Conservation (phyloP, 2,113 vertebrate genomes). For the Austrofundulus limnaeus region DNA sequence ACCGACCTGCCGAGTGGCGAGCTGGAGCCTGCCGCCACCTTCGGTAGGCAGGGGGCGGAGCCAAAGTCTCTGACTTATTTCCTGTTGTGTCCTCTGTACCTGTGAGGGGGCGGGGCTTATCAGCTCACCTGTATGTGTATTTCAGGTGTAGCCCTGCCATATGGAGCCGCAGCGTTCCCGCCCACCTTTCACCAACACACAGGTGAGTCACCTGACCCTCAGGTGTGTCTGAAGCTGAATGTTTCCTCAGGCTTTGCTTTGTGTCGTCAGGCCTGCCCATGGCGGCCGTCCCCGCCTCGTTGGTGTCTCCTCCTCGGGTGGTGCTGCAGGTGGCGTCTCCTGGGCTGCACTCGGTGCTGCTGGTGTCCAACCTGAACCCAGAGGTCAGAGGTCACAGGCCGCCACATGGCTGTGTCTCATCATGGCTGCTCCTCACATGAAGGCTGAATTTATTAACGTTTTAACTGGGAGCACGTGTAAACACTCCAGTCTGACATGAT, state of each 20-base stretch:
- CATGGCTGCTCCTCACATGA: too few species aligned
- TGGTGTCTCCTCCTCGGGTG: conserved; percentile 49
- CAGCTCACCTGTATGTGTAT: conserved; percentile 22
- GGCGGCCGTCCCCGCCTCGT: conserved; percentile 34
- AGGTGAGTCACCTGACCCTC: conserved; percentile 34
- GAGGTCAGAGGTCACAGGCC: conserved; percentile 54
- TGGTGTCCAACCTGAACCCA: conserved; percentile 64
- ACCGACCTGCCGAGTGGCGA: conserved; percentile 53
- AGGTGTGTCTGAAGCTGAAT: neutral
- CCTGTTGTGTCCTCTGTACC: neutral
- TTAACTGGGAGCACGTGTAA: too few species aligned
- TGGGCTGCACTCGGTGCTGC: conserved; percentile 53
- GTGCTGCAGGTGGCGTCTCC: conserved; percentile 52
- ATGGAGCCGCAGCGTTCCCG: conserved; percentile 52
- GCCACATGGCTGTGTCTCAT: too few species aligned
- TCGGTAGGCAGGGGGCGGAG: conserved; percentile 24
- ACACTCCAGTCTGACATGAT: too few species aligned
- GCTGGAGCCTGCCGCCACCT: conserved; percentile 46
- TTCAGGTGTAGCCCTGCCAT: conserved; percentile 54
- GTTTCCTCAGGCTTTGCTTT: neutral
- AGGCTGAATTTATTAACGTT: too few species aligned
- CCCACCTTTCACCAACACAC: conserved; percentile 58
- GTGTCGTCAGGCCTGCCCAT: conserved; percentile 41
- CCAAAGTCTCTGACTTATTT: neutral
- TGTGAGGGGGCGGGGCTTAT: conserved; percentile 1